Percentiles rank a stretch among this genome's conserved stretches.
Conservation (phyloP, 2,113 vertebrate genomes). For the Hyla sarda region DNA sequence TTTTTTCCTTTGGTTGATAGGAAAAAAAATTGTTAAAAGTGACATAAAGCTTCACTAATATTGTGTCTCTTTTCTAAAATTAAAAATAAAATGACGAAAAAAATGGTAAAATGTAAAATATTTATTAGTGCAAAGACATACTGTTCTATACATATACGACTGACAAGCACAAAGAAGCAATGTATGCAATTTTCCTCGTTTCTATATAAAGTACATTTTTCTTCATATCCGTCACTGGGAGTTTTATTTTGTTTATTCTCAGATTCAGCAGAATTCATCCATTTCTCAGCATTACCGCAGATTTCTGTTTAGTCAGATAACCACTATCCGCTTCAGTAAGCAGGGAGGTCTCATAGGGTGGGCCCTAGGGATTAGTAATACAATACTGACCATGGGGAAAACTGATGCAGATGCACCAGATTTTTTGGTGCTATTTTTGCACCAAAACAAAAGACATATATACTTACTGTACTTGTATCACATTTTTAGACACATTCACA, state of each 20-base stretch:
- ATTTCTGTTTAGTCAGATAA: not conserved
- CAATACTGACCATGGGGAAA: too few species aligned
- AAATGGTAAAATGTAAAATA: slow-evolving; percentile 46
- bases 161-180: slow-evolving; percentile 26
- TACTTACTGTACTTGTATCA: too few species aligned
- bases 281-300: not conserved
- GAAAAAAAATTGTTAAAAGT: slow-evolving; percentile 46
- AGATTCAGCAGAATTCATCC: not conserved
- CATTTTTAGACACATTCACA: too few species aligned
- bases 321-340: not conserved
- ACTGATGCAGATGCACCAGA: too few species aligned
- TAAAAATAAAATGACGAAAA: slow-evolving; percentile 38
- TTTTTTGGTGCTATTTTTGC: too few species aligned
- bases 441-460: too few species aligned
- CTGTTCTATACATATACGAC: slow-evolving; percentile 24
- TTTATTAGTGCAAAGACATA: slow-evolving; percentile 55
- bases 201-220: slow-evolving; percentile 54
- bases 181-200: slow-evolving; percentile 55
- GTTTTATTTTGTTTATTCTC: not conserved
- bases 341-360: not conserved
- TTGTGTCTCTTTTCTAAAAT: slow-evolving; percentile 43
- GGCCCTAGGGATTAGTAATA: not conserved
- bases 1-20: slow-evolving; percentile 43
- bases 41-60: slow-evolving; percentile 45
- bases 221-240: slow-evolving; percentile 29